Conservation (phyloP, 2,113 vertebrate genomes). For the Steatornis caripensis region DNA sequence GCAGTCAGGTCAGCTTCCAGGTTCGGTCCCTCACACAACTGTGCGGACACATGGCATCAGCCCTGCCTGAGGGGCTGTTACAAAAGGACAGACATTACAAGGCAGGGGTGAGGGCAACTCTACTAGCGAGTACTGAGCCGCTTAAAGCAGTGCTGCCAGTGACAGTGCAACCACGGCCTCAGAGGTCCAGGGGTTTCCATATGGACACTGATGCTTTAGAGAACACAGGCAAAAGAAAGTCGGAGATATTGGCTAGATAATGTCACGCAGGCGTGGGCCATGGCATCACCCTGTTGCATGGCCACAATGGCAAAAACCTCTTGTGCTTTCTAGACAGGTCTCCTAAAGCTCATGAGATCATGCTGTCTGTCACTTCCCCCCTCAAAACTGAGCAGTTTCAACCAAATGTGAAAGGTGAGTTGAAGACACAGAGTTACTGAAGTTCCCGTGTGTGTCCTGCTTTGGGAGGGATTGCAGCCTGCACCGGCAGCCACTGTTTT, state of each 20-base stretch:
- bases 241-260: background rate
- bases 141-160: background rate
- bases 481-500: background rate
- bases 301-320: background rate
- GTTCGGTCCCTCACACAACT: background rate
- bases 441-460: background rate
- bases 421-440: background rate
- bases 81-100: background rate
- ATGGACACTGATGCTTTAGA: background rate
- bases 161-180: background rate
- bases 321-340: background rate
- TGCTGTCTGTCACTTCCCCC: rapidly evolving
- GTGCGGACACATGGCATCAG: background rate
- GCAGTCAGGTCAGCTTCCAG: background rate
- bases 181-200: background rate
- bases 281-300: background rate
- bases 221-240: background rate
- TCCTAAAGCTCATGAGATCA: background rate
- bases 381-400: background rate
- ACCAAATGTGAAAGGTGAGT: background rate
- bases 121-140: background rate
- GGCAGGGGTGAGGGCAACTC: background rate
- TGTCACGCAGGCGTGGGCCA: background rate
- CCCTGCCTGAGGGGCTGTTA: background rate
- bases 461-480: background rate